Percentiles rank a stretch among this genome's conserved stretches.
Evolutionary conservation across 92 coral and sea anemone species (phyloP).

Genomic region (Phenganax subtilis): DNA sequence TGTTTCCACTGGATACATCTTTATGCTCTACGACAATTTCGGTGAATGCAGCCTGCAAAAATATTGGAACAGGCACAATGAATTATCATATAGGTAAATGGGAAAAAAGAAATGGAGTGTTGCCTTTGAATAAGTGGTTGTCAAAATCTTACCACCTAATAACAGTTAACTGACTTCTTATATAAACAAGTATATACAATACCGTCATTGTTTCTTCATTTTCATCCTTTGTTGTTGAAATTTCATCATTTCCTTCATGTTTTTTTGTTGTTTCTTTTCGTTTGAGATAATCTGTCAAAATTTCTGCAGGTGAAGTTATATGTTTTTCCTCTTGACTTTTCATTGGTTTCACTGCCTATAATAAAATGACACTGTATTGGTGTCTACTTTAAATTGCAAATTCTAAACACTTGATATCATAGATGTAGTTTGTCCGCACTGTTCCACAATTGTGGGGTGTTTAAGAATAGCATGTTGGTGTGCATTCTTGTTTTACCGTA

Average conservation of each 20-base stretch:
- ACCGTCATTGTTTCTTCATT: too few relatives aligned
- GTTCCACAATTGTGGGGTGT: background rate
- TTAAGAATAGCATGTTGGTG: background rate
- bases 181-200: too few relatives aligned
- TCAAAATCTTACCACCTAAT: background rate
- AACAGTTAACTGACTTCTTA: too few relatives aligned
- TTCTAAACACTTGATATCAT: too few relatives aligned
- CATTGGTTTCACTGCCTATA: background rate
- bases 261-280: background rate
- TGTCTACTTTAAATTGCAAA: background rate
- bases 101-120: background rate
- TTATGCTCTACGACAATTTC: slow-evolving; percentile 34
- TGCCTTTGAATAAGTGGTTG: background rate
- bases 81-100: background rate
- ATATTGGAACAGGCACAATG: too few relatives aligned
- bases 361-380: background rate
- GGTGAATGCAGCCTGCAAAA: background rate
- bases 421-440: too few relatives aligned
- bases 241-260: slow-evolving; percentile 9
- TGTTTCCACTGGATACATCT: background rate
- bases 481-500: background rate
- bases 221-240: background rate
- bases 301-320: slow-evolving; percentile 32
- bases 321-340: background rate
- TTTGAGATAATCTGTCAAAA: slow-evolving; percentile 1